Conservation (phyloP, 2,888 invertebrate genomes). For the Rotaria sp. region DNA sequence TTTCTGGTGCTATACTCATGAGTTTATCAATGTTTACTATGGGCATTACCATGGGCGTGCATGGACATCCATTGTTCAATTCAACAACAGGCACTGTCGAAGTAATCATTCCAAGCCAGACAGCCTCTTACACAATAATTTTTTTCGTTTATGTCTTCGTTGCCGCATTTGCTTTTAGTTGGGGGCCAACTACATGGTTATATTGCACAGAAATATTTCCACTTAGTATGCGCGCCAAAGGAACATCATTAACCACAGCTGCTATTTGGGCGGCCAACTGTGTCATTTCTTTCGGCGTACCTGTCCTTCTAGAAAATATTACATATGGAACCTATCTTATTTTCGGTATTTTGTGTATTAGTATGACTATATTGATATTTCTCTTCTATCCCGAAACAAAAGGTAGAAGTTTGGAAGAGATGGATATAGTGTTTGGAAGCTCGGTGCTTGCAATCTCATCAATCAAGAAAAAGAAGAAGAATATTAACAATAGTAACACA, state of each 20-base stretch:
- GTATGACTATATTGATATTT: background rate
- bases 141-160: too few relatives aligned
- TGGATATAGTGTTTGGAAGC: too few relatives aligned
- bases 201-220: background rate
- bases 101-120: background rate
- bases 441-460: too few relatives aligned
- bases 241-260: background rate
- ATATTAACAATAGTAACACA: too few relatives aligned
- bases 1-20: background rate
- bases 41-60: background rate
- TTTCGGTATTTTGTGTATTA: background rate
- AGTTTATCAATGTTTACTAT: background rate
- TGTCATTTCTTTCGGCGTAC: background rate
- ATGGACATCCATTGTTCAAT: background rate
- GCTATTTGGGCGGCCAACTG: background rate
- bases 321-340: background rate
- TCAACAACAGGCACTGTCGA: background rate
- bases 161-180: too few relatives aligned
- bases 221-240: background rate
- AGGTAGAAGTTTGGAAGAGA: too few relatives aligned
- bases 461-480: too few relatives aligned
- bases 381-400: background rate
- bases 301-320: background rate
- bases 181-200: background rate
- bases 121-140: background rate